Evolutionary conservation across 1,140 invertebrate species (phyloP).

Genomic region (Macrobrachium rosenbergii): DNA sequence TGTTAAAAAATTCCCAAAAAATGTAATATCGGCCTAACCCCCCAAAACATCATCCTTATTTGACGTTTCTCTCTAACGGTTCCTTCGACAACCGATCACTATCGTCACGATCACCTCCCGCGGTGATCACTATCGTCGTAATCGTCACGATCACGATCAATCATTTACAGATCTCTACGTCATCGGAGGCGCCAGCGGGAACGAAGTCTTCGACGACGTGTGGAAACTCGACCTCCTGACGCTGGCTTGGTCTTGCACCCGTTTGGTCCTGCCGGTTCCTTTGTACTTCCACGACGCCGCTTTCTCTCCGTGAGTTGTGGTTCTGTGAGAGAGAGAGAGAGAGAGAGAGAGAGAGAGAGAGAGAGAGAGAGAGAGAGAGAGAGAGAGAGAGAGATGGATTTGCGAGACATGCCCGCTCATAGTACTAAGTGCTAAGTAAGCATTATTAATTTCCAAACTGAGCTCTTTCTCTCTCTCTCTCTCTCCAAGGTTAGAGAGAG

Average conservation of each 20-base stretch:
- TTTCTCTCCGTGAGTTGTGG: slow-evolving; percentile 7
- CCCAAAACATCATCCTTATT: too few relatives aligned
- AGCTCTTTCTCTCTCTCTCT: too few relatives aligned
- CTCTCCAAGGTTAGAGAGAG: too few relatives aligned
- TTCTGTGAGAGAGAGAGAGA: neutral
- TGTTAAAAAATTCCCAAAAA: too few relatives aligned
- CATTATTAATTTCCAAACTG: too few relatives aligned
- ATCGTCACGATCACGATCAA: too few relatives aligned
- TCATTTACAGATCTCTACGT: too few relatives aligned
- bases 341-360: slow-evolving; percentile 15
- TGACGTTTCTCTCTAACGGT: too few relatives aligned
- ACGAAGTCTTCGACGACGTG: slow-evolving; percentile 24
- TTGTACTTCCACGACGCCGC: slow-evolving; percentile 50
- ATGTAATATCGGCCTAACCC: too few relatives aligned
- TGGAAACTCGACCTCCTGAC: slow-evolving; percentile 33
- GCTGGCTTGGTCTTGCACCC: slow-evolving; percentile 4
- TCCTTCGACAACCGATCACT: neutral
- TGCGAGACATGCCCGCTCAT: neutral
- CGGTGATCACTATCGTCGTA: too few relatives aligned
- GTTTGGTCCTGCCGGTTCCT: neutral
- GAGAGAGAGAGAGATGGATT: neutral
- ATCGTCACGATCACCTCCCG: neutral
- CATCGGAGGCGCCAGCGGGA: slow-evolving; percentile 19
- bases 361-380: neutral
- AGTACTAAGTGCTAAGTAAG: too few relatives aligned